A percentile compares a stretch with the other conserved stretches of the same genome.
phyloP scores from a whole-genome alignment of 2,888 invertebrate species.

The Tipula vernalis region DNA sequence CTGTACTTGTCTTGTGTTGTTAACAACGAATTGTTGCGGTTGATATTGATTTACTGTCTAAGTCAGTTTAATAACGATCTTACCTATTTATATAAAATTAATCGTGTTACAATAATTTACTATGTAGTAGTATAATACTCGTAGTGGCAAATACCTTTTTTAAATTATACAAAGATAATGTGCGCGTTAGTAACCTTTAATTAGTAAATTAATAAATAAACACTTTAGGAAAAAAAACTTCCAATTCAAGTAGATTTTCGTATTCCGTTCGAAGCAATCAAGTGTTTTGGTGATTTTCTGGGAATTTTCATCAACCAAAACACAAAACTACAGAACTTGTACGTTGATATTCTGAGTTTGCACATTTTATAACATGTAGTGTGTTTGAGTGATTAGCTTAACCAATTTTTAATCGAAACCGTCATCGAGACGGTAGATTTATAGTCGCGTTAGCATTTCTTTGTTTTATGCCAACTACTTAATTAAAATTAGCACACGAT shows the following conservation, averaged over 20 bases:
- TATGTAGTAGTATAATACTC: neutral
- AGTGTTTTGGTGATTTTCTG: neutral
- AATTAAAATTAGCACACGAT: too few relatives aligned
- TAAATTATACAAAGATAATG: neutral
- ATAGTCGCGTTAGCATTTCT: too few relatives aligned
- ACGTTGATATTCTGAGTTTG: too few relatives aligned
- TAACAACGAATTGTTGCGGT: neutral
- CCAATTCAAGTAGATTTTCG: neutral
- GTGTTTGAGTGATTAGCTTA: too few relatives aligned
- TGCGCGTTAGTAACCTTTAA: neutral
- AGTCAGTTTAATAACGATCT: neutral
- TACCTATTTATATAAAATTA: neutral
- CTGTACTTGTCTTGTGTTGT: neutral
- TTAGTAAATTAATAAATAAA: neutral
- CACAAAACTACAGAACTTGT: neutral
- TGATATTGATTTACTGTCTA: neutral
- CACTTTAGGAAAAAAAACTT: neutral
- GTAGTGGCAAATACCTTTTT: too few relatives aligned
- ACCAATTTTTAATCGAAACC: too few relatives aligned
- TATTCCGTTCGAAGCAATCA: neutral
- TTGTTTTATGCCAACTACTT: too few relatives aligned
- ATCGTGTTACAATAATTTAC: neutral
- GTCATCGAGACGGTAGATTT: too few relatives aligned
- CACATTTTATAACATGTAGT: too few relatives aligned
- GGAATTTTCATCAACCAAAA: neutral